Conservation (phyloP, 1,140 invertebrate genomes). For the Drosophila lowei region DNA sequence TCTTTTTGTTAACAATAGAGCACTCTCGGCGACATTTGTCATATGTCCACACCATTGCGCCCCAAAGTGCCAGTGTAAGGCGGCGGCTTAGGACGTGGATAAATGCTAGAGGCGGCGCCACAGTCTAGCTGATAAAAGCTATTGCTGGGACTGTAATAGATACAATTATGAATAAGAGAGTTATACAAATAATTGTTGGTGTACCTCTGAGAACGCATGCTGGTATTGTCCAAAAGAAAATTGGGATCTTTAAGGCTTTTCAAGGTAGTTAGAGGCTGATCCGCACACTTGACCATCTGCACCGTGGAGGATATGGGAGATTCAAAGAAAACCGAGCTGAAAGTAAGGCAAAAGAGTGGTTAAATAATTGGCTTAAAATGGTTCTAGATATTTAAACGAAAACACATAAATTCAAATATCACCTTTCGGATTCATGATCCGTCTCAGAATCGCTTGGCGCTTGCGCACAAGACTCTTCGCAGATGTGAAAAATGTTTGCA, state of each 20-base stretch:
- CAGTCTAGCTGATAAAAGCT: constrained; percentile 75
- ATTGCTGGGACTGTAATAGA: constrained; percentile 65
- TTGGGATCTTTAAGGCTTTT: constrained; percentile 81
- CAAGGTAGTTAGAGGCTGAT: constrained; percentile 76
- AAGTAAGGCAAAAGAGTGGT: neutral
- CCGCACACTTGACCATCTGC: constrained; percentile 82
- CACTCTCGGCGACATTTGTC: constrained; percentile 80
- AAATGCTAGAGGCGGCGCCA: constrained; percentile 61
- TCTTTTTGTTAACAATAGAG: constrained; percentile 69
- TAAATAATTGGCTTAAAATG: too few species aligned
- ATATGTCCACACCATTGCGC: constrained; percentile 74
- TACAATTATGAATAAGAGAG: neutral
- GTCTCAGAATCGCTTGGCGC: constrained; percentile 48
- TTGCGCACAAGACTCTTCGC: constrained; percentile 73
- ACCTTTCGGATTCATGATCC: constrained; percentile 62
- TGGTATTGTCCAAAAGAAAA: constrained; percentile 73
- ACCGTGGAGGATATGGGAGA: constrained; percentile 74
- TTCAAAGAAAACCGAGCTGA: constrained; percentile 52
- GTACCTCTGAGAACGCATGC: constrained; percentile 76
- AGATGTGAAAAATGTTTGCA: constrained; percentile 81
- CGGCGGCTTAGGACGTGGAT: constrained; percentile 77
- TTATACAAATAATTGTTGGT: neutral
- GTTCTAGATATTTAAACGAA: neutral
- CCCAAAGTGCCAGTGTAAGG: constrained; percentile 76
- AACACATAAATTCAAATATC: constrained; percentile 2